Percentiles rank a stretch among this genome's conserved stretches.
phyloP scores from a whole-genome alignment of 2,113 vertebrate genomes.

The Erythrocercus mccallii region DNA sequence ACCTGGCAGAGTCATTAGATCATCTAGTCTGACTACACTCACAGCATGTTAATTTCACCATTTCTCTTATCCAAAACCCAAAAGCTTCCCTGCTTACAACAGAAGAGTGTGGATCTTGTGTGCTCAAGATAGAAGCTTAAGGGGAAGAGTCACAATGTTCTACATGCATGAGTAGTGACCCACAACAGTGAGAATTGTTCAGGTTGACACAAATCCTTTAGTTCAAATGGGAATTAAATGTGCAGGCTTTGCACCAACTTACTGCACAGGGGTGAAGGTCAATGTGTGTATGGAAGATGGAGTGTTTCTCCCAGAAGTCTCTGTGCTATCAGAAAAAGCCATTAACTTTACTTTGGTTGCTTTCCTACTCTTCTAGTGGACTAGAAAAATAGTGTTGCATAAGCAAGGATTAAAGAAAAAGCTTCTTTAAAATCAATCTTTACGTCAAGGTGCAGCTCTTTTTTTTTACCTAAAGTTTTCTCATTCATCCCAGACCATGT shows the following conservation, averaged over 20 bases:
- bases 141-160: neutral
- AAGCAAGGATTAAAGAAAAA: neutral
- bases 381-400: neutral
- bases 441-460: neutral
- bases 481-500: neutral
- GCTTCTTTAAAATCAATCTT: neutral
- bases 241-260: neutral
- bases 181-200: neutral
- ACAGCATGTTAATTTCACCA: neutral
- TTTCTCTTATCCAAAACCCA: neutral
- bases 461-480: neutral
- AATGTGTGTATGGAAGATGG: neutral
- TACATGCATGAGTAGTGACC: accelerated
- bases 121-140: neutral
- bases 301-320: neutral
- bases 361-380: neutral
- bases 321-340: neutral
- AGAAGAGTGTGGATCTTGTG: neutral
- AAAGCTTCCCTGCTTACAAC: neutral
- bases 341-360: neutral
- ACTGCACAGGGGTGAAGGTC: neutral
- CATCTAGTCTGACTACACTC: neutral
- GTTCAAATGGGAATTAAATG: neutral
- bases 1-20: neutral
- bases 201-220: neutral